These are phyloP conservation scores for Pedionomus torquatus DNA, from an alignment of 2,113 vertebrate species.

Conservation along the genomic window DNA sequence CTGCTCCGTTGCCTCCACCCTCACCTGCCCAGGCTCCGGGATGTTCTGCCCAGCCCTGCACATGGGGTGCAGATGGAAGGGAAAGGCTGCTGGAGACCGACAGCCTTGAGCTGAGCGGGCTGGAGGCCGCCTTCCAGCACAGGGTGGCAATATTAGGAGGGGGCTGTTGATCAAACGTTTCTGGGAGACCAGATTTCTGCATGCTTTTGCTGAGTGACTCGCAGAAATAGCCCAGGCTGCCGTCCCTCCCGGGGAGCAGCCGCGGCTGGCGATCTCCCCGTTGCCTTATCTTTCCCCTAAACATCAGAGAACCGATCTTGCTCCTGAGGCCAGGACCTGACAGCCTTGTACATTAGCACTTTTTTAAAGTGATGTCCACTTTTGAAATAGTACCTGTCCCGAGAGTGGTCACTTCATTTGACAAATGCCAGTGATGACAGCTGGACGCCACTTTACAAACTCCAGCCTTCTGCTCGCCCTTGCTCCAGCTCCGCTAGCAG, in stretches of 20 bases:
- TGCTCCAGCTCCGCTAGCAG: neutral
- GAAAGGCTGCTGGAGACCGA: neutral
- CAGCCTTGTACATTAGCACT: slow-evolving; percentile 68
- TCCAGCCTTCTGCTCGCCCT: neutral
- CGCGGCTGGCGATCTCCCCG: fast-evolving
- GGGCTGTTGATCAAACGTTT: neutral
- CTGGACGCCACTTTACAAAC: slow-evolving; percentile 48
- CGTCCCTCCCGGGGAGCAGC: neutral
- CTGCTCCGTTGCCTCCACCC: neutral
- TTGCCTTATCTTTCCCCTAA: slow-evolving; percentile 4
- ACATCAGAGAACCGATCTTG: neutral
- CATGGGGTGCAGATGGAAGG: fast-evolving
- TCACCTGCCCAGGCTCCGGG: fast-evolving
- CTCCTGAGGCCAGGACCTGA: slow-evolving; percentile 47
- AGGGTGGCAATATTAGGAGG: neutral
- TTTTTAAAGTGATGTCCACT: slow-evolving; percentile 73
- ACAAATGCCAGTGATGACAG: slow-evolving; percentile 77
- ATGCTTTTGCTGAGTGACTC: neutral
- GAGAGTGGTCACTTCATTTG: slow-evolving; percentile 73
- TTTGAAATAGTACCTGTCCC: slow-evolving; percentile 64
- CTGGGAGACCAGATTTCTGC: neutral
- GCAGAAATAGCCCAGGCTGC: neutral
- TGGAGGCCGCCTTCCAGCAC: neutral
- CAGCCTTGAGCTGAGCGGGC: neutral
- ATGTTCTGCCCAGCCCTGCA: fast-evolving